Conservation (phyloP, 2,888 invertebrate species). For the Trichopoda pennipes region DNA sequence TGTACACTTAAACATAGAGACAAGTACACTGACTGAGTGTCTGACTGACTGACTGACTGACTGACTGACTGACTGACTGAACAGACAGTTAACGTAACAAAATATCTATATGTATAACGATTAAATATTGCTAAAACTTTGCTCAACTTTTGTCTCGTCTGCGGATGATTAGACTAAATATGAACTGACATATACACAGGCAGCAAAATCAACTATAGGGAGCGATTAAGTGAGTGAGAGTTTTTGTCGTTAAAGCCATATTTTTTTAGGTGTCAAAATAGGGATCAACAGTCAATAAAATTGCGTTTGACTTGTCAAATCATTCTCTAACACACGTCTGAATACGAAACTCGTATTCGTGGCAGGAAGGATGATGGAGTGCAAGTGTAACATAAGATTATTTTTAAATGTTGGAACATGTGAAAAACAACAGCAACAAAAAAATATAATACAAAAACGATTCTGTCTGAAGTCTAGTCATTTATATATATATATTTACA, state of each 20-base stretch:
- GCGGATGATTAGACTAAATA: slow-evolving; percentile 47
- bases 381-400: slow-evolving; percentile 65
- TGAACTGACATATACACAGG: not conserved
- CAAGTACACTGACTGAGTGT: slow-evolving; percentile 7
- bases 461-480: slow-evolving; percentile 60
- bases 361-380: slow-evolving; percentile 27
- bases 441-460: slow-evolving; percentile 54
- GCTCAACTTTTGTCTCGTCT: slow-evolving; percentile 28
- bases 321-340: slow-evolving; percentile 52
- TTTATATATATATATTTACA: slow-evolving; percentile 25
- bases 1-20: not conserved
- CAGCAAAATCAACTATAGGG: not conserved
- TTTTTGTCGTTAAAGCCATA: slow-evolving; percentile 33
- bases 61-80: not conserved
- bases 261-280: slow-evolving; percentile 63
- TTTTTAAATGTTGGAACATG: slow-evolving; percentile 45
- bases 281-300: slow-evolving; percentile 71
- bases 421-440: slow-evolving; percentile 32
- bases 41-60: not conserved
- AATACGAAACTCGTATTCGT: slow-evolving; percentile 37
- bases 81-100: slow-evolving; percentile 7
- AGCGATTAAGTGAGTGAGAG: slow-evolving; percentile 15
- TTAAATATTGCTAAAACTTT: slow-evolving; percentile 56
- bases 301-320: slow-evolving; percentile 70
- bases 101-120: slow-evolving; percentile 42